Conservation (phyloP, 2,113 vertebrate genomes). For the Rostratula benghalensis region DNA sequence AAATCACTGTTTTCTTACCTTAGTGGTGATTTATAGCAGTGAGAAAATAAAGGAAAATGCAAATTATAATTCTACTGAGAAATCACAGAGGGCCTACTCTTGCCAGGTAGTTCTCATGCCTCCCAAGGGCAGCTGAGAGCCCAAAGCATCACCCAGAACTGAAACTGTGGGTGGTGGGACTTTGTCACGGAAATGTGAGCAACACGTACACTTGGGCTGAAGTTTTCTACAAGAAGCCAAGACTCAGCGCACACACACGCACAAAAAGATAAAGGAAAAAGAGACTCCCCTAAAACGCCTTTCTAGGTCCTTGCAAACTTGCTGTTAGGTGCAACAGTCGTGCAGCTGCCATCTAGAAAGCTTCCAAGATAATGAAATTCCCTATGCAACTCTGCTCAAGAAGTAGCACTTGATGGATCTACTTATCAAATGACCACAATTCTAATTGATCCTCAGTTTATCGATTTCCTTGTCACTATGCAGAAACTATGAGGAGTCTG, state of each 20-base stretch:
- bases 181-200: neutral
- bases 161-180: neutral
- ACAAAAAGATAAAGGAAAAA: neutral
- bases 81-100: neutral
- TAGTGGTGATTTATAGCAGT: neutral
- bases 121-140: neutral
- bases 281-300: neutral
- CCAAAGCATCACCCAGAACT: neutral
- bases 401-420: constrained; percentile 38
- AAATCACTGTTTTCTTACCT: neutral
- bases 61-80: neutral
- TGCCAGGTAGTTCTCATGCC: neutral
- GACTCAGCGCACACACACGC: neutral
- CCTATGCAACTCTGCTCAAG: neutral
- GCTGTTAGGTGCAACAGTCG: rapidly evolving
- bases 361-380: neutral
- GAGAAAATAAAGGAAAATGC: neutral
- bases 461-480: neutral
- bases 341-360: neutral
- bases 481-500: neutral
- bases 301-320: neutral
- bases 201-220: neutral
- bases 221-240: neutral
- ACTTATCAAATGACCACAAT: neutral
- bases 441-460: neutral